Conservation (phyloP, 2,113 vertebrate species). For the Sprattus sprattus region DNA sequence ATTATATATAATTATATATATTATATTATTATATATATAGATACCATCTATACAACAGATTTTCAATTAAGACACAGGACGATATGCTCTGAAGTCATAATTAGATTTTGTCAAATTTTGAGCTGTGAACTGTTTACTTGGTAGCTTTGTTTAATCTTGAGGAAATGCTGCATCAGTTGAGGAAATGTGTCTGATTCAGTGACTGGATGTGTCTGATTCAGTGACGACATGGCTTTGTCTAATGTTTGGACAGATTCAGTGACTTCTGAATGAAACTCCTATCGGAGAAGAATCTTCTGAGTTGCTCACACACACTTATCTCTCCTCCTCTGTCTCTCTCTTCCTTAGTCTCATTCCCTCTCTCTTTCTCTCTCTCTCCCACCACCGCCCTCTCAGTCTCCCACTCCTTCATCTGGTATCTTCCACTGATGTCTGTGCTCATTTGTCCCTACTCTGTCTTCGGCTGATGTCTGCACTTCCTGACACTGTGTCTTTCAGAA, state of each 20-base stretch:
- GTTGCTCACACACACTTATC: not conserved
- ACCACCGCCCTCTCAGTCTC: not conserved
- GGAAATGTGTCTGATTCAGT: not conserved
- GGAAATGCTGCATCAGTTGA: not conserved
- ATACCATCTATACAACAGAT: not conserved
- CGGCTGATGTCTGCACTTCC: not conserved
- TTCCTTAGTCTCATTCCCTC: not conserved
- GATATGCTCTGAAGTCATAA: not conserved
- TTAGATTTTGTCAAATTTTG: not conserved
- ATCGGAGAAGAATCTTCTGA: not conserved
- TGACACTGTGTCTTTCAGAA: not conserved
- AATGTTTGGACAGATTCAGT: not conserved
- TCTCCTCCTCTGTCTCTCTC: not conserved
- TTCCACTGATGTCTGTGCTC: not conserved
- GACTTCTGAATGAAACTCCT: not conserved
- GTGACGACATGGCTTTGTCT: not conserved
- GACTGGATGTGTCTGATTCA: no score
- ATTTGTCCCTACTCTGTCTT: not conserved
- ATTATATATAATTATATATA: no score
- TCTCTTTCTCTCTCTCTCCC: constrained; percentile 24
- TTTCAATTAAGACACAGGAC: not conserved
- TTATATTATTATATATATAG: not conserved
- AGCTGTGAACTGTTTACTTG: not conserved
- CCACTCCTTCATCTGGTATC: constrained; percentile 14
- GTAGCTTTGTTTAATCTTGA: not conserved